Evolutionary conservation across 2,888 invertebrate genomes (phyloP), one percentile per base, ranked within the genome.

Genomic region (Lamellibrachia satsuma): DNA sequence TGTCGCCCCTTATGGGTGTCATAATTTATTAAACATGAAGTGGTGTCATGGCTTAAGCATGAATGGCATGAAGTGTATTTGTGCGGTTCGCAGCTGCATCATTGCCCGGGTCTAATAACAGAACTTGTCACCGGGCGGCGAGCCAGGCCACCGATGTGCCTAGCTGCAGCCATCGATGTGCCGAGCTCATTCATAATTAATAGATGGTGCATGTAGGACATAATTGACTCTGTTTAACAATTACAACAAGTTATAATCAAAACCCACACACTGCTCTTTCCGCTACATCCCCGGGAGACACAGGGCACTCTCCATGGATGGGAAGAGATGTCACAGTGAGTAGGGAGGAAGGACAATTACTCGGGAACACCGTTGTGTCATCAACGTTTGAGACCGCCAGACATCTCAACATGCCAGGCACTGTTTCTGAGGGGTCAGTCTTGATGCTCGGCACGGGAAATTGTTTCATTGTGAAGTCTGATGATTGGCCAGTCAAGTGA

Each of bases 1-100:
- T 22, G 15, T 75, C 3, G 22, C 75, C 22, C 75, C 15, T 6
- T 75, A 22, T 15, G 22, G 75, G 22, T 75, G 22, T 75, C n/a
- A 75, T 75, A 75, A 75, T 75, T 75, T n/a, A 75, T 75, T 75
- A 75, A 75, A 75, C n/a, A 75, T 75, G 22, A 75, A 75, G n/a
- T n/a, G n/a, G 22, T 75, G n/a, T 75, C 75, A 75, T 75, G 75
- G 75, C 15, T 75, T n/a, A 75, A 15, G 57, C 57, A 8, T 57
- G 57, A 57, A 57, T 57, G 57, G 75, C 22, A n/a, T 75, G 75
- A 75, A 22, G 75, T n/a, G 22, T 22, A 22, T n/a, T 22, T 15
- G 75, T 75, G 75, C n/a, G n/a, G n/a, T 75, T 75, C 22, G 75
- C 22, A 3, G 75, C 75, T n/a, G 22, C n/a, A 39, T 15, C 75